Percentiles rank a stretch among this genome's conserved stretches.
These are phyloP conservation scores for Luperina nickerlii DNA, from an alignment of 2,888 invertebrate genomes.

Conservation along the genomic window DNA sequence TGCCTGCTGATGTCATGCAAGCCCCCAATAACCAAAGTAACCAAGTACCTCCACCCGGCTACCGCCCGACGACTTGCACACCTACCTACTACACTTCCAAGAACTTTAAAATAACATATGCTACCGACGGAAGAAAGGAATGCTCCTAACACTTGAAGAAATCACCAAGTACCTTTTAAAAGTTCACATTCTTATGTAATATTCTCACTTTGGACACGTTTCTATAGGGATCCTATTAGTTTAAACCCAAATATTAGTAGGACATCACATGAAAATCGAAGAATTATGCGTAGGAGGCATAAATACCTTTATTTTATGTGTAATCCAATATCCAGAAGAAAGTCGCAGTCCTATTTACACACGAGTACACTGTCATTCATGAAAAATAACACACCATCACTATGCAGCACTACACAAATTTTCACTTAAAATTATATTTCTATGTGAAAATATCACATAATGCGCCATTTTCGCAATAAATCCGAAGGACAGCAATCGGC, in stretches of 20 bases:
- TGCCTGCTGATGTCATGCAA: slow-evolving; percentile 88
- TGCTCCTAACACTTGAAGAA: slow-evolving; percentile 58
- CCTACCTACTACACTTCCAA: slow-evolving; percentile 72
- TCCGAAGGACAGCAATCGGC: slow-evolving; percentile 88
- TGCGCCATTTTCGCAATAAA: slow-evolving; percentile 90
- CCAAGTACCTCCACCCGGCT: slow-evolving; percentile 65
- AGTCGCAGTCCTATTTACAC: slow-evolving; percentile 88
- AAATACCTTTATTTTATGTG: slow-evolving; percentile 89
- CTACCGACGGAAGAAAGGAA: slow-evolving; percentile 66
- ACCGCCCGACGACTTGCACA: slow-evolving; percentile 65
- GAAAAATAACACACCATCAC: slow-evolving; percentile 88
- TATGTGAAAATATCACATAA: slow-evolving; percentile 89
- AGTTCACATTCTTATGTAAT: slow-evolving; percentile 85
- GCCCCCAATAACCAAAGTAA: slow-evolving; percentile 71
- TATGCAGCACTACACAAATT: slow-evolving; percentile 88
- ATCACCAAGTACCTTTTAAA: slow-evolving; percentile 64
- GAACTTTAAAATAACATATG: slow-evolving; percentile 75
- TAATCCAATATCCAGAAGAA: slow-evolving; percentile 90
- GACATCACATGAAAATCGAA: slow-evolving; percentile 67
- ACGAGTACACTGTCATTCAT: slow-evolving; percentile 87
- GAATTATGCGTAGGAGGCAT: slow-evolving; percentile 84
- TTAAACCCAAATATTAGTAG: slow-evolving; percentile 52
- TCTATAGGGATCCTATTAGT: slow-evolving; percentile 40
- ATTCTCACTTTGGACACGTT: slow-evolving; percentile 69
- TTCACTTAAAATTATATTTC: slow-evolving; percentile 87